Evolutionary conservation across 2,113 vertebrate species (phyloP), one percentile per base, ranked within the genome.

Genomic region (Peromyscus polionotus): DNA sequence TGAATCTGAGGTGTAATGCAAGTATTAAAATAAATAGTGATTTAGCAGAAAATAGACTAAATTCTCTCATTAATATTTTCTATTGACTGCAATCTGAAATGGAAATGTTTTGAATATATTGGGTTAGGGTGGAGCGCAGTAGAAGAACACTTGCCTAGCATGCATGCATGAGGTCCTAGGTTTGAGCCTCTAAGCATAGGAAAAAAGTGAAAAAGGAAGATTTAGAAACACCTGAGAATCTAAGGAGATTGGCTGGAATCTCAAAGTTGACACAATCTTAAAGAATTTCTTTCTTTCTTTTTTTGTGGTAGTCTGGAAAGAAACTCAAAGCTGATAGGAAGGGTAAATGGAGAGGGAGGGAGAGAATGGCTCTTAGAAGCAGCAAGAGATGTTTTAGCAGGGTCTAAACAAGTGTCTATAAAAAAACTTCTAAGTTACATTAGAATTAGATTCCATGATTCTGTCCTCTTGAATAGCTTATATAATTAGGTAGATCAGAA

Each of bases 1-100:
- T 70, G 65, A 92, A 88, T 13, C 28, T 77, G 61, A 93, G 54
- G 70, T 73, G 68, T 54, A 13, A 31, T 51, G 6, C 84, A 57
- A 91, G 20, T 89, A 33, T 91, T 91, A 95, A 95, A 54, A 88
- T 57, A 81, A 39, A 88, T 31, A 59, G 59, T 59, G 42, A 70
- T 24, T 80, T 57, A 72, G 63, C 68, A 20, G 59, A 73, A 79
- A 91, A 70, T 42, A 88, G 16, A 48, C 11, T 67, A 45, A 89
- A 91, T 39, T 33, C 92, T 45, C 13, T 76, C 36, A 89, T 77
- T 85, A 61, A 51, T 20, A 81, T 26, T 93, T 87, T 96, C 26
- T 83, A 57, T 51, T 70, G 28, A 92, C 75, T 90, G 42, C 3
- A 67, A 54, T 67, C 36, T 86, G 68, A 97, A 94, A 75, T 90